Evolutionary conservation across 2,797 vertebrate genomes (phyloP), one percentile per base, ranked within the genome.

Genomic region (Melanotaenia maccullochi): DNA sequence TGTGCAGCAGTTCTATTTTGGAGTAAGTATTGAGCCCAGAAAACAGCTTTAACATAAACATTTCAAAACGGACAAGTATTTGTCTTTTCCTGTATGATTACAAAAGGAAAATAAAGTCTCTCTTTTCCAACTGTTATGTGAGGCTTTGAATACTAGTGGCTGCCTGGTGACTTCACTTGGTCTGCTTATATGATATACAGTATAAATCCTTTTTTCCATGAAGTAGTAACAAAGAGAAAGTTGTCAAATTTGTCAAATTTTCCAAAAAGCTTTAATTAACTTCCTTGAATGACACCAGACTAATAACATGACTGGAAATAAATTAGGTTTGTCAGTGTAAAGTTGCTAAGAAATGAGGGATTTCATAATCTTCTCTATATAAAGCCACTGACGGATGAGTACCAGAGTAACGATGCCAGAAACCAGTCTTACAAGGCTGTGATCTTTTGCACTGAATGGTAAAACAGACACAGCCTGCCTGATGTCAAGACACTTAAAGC

Each of bases 41-140:
- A 38, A 72, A 32, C 33, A 22, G 11, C 30, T 54, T 25, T 66
- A 33, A 68, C 57, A 65, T 30, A 18, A 64, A 35, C 30, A 54
- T 71, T 69, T 81, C 59, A 47, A 49, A 65, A 49, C 40, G n/a
- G n/a, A 66, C 1, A 20, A 4, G 2, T 60, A 11, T 65, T 20
- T 66, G 12, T 63, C 18, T 68, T 49, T 24, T 65, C 38, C 9
- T 79, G 51, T 25, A 56, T 49, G 12, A 65, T 38, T 20, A 65
- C 22, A 59, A 60, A 58, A 32, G 13, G 3, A 22, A 35, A 70
- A 68, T 42, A 1, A 30, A 25, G 38, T 32, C 18, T 55, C 8
- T 32, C 36, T 9, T 65, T 73, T 54, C 44, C 60, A 62, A 30
- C 51, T 69, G 56, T 2, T 40, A 14, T 65, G 3, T 59, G 18